Evolutionary conservation across 2,888 invertebrate species (phyloP), one percentile per base, ranked within the genome.

Genomic region (Hemaris fuciformis): DNA sequence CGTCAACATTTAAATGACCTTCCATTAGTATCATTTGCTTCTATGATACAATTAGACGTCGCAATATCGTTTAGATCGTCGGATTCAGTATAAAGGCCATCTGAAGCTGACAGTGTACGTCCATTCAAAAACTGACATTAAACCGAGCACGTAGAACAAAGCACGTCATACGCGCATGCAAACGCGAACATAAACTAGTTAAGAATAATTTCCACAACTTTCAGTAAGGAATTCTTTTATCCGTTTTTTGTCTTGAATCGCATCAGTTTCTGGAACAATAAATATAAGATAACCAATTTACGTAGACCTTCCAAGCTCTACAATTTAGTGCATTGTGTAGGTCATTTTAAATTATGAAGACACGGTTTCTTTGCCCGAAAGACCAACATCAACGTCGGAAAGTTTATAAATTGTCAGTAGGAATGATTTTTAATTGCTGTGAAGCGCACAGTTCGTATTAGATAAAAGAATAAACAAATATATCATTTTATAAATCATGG

Each of bases 361-460:
- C 18, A 10, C 53, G 18, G 18, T 31, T 53, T 53, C 53, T 27
- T 18, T 10, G 53, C 31, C 27, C 8, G 27, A 53, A 67, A 46
- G 66, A 56, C 66, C 67, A 68, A 66, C 77, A 79, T 84, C 83
- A 85, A 82, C 73, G 85, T 85, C 82, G 64, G 65, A 66, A 70
- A 78, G 84, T 86, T 85, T 87, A 84, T 76, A 78, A 66, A 67
- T 73, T 73, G 84, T 81, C 83, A 69, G 77, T 41, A 8, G 64
- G 73, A 79, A 79, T 80, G 80, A 82, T 78, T 83, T 85, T 87
- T 87, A 85, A 86, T 86, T 82, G 81, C 81, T 8, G 31, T 31
- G 10, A 27, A 53, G 53, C 48, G 69, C 74, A 69, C 75, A 73
- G 75, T 70, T 74, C 71, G 73, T 77, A 62, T 64, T 60, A 60